Evolutionary conservation across 2,113 vertebrate genomes (phyloP), one percentile per base, ranked within the genome.

Genomic region (Perccottus glenii): DNA sequence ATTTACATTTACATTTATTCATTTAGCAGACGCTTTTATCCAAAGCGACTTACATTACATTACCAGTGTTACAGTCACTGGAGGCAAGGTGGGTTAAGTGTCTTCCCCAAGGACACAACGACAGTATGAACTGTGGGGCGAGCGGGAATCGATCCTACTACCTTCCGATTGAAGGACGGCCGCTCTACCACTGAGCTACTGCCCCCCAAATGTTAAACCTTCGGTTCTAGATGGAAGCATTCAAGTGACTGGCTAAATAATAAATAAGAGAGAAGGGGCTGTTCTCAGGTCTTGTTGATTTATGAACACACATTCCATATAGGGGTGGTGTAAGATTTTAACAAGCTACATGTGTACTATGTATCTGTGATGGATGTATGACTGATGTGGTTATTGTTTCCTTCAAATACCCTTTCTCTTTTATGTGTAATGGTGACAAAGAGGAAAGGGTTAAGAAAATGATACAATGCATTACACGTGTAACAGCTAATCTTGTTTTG

Each of bases 271-370:
- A 63, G 47, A 6, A 10, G 52, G 42, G 48, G 48, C 49, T 59
- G 58, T 58, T 59, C 63, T 27, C 14, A 33, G 46, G 51, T 53
- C 49, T 53, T 11, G 9, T 53, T 87, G 77, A 87, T 85, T 87
- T 87, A 89, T 89, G 70, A 70, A 77, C 71, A 53, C 68, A 81
- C 74, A 70, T 76, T 60, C 56, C 75, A 60, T 64, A 71, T 83
- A 75, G 27, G 2, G 14, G 36, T 52, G 47, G 65, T 68, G 70
- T 33, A n/a, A 52, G 42, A 42, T 78, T 73, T 71, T 79, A 79
- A 84, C 48, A 11, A 71, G 63, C 67, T 69, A 27, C 12, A 42
- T 73, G 33, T 63, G 49, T 75, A 70, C 44, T 61, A 66, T 63
- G 60, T 65, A 78, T 78, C 62, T 62, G 57, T 32, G 3, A 60